Conservation (phyloP, 2,888 invertebrate species). For the Laspeyria flexula region DNA sequence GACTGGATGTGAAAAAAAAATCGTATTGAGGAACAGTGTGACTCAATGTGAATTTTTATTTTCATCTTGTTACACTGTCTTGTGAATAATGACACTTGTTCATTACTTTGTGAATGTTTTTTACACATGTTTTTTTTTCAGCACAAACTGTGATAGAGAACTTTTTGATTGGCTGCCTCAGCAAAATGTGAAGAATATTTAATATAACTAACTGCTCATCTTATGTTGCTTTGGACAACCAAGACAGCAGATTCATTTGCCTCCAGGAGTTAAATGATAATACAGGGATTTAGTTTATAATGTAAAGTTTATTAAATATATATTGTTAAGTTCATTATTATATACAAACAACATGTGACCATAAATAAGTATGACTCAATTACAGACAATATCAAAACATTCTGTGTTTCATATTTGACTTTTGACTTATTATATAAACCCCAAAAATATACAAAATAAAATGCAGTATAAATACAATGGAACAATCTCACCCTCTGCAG, state of each 20-base stretch:
- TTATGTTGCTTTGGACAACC: slow-evolving; percentile 75
- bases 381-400: slow-evolving; percentile 77
- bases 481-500: too few relatives aligned
- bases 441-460: slow-evolving; percentile 5
- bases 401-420: slow-evolving; percentile 40
- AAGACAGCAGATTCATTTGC: slow-evolving; percentile 77
- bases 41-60: too few relatives aligned
- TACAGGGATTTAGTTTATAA: slow-evolving; percentile 86
- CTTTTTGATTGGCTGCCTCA: slow-evolving; percentile 87
- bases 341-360: slow-evolving; percentile 75
- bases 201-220: slow-evolving; percentile 54
- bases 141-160: slow-evolving; percentile 93
- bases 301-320: slow-evolving; percentile 78
- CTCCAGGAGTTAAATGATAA: slow-evolving; percentile 78
- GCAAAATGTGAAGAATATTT: slow-evolving; percentile 77
- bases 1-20: too few relatives aligned
- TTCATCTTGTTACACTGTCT: too few relatives aligned
- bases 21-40: too few relatives aligned
- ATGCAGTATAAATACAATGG: slow-evolving; percentile 22
- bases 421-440: too few relatives aligned
- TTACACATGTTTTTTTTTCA: slow-evolving; percentile 78
- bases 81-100: too few relatives aligned
- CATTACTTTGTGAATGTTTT: too few relatives aligned
- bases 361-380: slow-evolving; percentile 69
- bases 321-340: slow-evolving; percentile 81